Evolutionary conservation across 2,888 invertebrate species (phyloP).

Genomic region (Camponotus fellah): DNA sequence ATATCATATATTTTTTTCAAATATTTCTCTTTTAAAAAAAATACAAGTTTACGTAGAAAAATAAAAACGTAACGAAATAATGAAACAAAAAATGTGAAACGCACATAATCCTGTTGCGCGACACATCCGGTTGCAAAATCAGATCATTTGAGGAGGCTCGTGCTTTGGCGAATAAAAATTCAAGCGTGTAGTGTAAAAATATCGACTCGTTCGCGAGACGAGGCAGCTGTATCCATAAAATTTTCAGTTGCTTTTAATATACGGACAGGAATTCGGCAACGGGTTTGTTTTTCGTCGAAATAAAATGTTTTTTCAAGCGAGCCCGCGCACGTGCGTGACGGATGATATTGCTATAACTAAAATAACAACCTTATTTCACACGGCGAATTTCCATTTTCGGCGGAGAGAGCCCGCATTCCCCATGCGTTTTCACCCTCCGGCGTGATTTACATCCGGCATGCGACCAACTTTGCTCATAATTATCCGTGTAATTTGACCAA

Average conservation of each 20-base stretch:
- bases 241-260: conserved; percentile 50
- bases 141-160: not conserved
- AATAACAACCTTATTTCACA: conserved; percentile 51
- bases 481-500: conserved; percentile 48
- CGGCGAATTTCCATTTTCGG: conserved; percentile 32
- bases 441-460: conserved; percentile 50
- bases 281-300: conserved; percentile 23
- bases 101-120: not conserved
- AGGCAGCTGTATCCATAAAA: conserved; percentile 12
- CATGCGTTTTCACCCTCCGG: not conserved
- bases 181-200: conserved; percentile 13
- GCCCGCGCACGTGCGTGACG: not conserved
- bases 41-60: not conserved
- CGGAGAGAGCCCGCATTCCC: conserved; percentile 10
- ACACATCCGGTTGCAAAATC: not conserved
- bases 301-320: conserved; percentile 42
- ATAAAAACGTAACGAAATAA: not conserved
- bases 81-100: conserved; percentile 1
- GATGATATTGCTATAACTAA: conserved; percentile 42
- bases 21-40: not conserved
- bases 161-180: conserved; percentile 34
- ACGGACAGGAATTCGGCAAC: conserved; percentile 34
- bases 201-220: not conserved
- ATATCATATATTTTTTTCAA: not conserved
- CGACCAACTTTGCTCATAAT: conserved; percentile 54